These are phyloP conservation scores for Papilio elwesi DNA, from an alignment of 2,888 invertebrate genomes.

Conservation along the genomic window DNA sequence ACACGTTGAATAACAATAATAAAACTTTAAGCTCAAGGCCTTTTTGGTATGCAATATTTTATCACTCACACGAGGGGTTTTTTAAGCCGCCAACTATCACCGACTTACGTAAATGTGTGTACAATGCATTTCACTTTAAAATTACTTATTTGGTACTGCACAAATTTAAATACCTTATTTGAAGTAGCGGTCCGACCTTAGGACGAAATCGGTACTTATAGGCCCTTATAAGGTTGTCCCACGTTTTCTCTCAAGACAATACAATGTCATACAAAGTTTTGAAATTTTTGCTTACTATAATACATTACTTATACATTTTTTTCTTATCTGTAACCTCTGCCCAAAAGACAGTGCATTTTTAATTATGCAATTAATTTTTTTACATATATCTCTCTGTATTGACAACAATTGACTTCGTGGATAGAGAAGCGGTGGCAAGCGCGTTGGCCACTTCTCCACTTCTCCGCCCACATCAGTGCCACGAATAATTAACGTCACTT, in stretches of 20 bases:
- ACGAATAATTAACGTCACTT: slow-evolving; percentile 22
- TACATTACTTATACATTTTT: background rate
- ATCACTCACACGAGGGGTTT: too few species aligned
- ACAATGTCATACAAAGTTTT: background rate
- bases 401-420: background rate
- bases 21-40: too few species aligned
- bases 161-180: slow-evolving; percentile 6
- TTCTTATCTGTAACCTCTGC: background rate
- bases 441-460: background rate
- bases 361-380: too few species aligned
- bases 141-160: background rate
- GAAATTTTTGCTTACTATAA: background rate
- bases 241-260: background rate
- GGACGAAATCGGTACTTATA: slow-evolving; percentile 4
- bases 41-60: too few species aligned
- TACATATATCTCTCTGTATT: background rate
- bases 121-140: slow-evolving; percentile 7
- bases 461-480: slow-evolving; percentile 22
- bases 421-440: background rate
- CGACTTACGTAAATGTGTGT: background rate
- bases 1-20: too few species aligned
- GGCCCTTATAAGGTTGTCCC: slow-evolving; percentile 3
- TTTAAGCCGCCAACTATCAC: background rate
- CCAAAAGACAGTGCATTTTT: too few species aligned
- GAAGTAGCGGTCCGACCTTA: slow-evolving; percentile 3